Conservation (phyloP, 2,797 vertebrate species). For the Cyprinella venusta region DNA sequence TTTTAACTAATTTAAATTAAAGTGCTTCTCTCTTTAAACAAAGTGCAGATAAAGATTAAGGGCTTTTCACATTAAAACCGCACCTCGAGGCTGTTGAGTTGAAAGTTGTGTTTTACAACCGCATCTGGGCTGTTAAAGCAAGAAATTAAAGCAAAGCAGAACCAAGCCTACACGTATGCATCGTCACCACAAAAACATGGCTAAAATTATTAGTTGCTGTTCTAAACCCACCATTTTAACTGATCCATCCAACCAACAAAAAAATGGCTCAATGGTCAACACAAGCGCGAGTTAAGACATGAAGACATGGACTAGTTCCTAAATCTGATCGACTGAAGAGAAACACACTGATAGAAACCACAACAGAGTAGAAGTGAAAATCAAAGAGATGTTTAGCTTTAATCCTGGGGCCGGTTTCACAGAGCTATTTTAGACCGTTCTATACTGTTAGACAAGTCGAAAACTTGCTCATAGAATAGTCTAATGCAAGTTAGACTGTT, state of each 20-base stretch:
- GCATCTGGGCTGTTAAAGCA: slow-evolving; percentile 27
- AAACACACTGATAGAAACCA: neutral
- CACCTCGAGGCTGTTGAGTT: neutral
- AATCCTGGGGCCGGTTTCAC: neutral
- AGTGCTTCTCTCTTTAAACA: neutral
- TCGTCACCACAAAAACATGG: neutral
- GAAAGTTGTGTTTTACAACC: neutral
- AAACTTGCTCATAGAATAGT: too few species aligned
- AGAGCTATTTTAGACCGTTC: too few species aligned
- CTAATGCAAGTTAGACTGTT: too few species aligned
- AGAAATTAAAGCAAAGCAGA: slow-evolving; percentile 6
- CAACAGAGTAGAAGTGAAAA: neutral
- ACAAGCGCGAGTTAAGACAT: neutral
- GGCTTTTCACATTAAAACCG: neutral
- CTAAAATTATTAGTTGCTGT: neutral
- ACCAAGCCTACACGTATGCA: neutral
- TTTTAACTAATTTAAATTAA: too few species aligned
- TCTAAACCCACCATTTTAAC: neutral
- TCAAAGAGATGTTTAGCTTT: neutral
- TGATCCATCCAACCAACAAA: neutral
- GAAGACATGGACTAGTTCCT: neutral
- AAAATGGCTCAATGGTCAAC: neutral
- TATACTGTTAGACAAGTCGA: too few species aligned
- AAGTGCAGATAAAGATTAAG: neutral
- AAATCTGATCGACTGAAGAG: neutral